Base-by-base conservation (phyloP, 2,797 vertebrate species). In the Gephyroberyx darwinii region DNA sequence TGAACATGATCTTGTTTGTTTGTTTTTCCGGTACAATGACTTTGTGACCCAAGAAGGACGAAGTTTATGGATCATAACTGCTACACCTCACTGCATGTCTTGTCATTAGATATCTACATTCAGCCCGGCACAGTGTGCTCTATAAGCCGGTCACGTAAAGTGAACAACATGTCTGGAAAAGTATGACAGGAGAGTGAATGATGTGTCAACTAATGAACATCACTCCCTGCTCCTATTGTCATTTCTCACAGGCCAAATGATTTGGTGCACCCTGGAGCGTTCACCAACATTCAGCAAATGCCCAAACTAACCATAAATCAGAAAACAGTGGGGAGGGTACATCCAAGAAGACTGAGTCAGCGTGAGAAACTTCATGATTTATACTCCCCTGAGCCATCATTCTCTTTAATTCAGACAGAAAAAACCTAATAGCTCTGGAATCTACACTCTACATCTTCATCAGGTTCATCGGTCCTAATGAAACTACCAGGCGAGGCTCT, bases 281-380 rank as follows among this genome's bases (percentile, higher is more conserved):
- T 89, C 74, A 71, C 80, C 72, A 89, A 83, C 78, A 77, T 85
- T 82, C 75, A 80, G 85, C 72, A 84, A 89, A 89, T 70, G 70
- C 68, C 76, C 72, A 85, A 89, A 88, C 83, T 60, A 62, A 85
- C 74, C 52, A 84, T 90, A 90, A 90, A 91, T 91, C 89, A 88
- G 65, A 72, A 72, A 71, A 35, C 76, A 74, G 80, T 43, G 20
- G 74, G 83, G 75, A 80, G 78, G 80, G 70, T 68, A 63, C 35
- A 41, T 72, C 35, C 53, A 69, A 77, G 73, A 89, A 76, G 67
- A 84, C 89, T 59, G 82, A 92, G 84, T 89, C 87, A 87, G 85
- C 83, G 75, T 17, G 5, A 78, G 83, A 90, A 86, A 87, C 74
- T 77, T 81, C 57, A 68, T 83, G 84, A 90, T 89, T 86, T 84